These are phyloP conservation scores for Beroe forskalii DNA, from an alignment of 37 sponge, comb jelly and placozoan genomes.

Conservation along the genomic window DNA sequence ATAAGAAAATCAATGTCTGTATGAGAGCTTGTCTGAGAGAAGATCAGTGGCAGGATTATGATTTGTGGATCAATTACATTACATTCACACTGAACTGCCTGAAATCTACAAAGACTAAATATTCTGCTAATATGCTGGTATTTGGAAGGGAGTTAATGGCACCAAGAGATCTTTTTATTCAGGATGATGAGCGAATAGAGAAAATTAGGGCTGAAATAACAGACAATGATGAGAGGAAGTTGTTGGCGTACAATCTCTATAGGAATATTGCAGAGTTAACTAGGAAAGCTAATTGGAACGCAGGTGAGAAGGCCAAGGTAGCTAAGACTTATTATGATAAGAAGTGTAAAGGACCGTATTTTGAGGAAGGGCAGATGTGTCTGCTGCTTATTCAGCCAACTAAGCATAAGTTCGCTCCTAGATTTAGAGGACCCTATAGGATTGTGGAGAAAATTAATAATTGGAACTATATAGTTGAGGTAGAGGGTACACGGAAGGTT, in stretches of 20 bases:
- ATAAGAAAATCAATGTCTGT: too few species aligned
- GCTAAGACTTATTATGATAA: background rate
- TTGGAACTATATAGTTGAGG: background rate
- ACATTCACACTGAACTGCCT: too few species aligned
- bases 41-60: too few species aligned
- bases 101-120: too few species aligned
- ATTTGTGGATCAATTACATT: too few species aligned
- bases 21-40: too few species aligned
- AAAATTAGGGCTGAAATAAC: background rate
- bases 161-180: too few species aligned
- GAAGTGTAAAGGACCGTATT: slow-evolving; percentile 28
- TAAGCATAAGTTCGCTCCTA: background rate
- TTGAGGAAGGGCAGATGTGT: background rate
- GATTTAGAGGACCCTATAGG: slow-evolving; percentile 23
- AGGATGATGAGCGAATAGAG: too few species aligned
- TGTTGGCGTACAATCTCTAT: background rate
- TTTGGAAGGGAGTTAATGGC: too few species aligned
- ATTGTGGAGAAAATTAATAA: background rate
- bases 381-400: background rate
- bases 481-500: background rate
- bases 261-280: background rate
- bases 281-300: background rate
- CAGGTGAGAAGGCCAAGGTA: background rate
- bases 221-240: background rate
- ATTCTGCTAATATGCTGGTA: too few species aligned